Base-by-base conservation (phyloP, 1,140 invertebrate genomes). In the Drosophila virilis region DNA sequence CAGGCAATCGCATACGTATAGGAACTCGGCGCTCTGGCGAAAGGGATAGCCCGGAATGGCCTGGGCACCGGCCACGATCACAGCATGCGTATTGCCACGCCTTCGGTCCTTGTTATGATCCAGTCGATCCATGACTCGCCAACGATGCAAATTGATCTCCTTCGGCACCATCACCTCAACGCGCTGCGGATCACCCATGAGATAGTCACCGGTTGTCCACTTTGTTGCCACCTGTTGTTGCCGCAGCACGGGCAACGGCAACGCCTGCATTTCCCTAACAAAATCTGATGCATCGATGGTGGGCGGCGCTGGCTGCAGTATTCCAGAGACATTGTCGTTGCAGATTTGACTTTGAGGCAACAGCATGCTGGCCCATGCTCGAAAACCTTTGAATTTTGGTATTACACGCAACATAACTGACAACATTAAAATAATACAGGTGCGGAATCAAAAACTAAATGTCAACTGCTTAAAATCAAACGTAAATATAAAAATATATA, bases 1-100 rank as follows among this genome's bases (percentile, higher is more conserved):
- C 15, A 69, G 43, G 28, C 80, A 84, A 17, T 84, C 68, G 48
- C 80, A 84, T 1, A 84, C 57, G n/a, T 84, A 79, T 3, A 65
- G 60, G 8, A 84, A 80, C 9, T 84, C 68, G 2, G 67, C 54
- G 6, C 32, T 43, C 15, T 84, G 80, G 0, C 42, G 38, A 6
- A 82, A 69, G 0, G 50, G 54, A n/a, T 15, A 28, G 8, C 60
- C 61, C 0, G 13, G 8, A 1, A 28, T 10, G 2, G 15, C 32
- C 1, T 69, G 42, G 0, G 67, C 57, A 0, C 80, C 80, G 8
- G 68, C 46, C 6, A 83, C 28, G 13, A 83, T 58, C 8, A 84
- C 54, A 2, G 79, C 40, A 52, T 84, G 77, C 4, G 46, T 58
- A 12, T 62, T 50, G 22, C 52, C 43, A 1, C 51, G 62, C 9